These are phyloP conservation scores for Peromyscus californicus DNA, from an alignment of 2,113 vertebrate species.

Conservation along the genomic window DNA sequence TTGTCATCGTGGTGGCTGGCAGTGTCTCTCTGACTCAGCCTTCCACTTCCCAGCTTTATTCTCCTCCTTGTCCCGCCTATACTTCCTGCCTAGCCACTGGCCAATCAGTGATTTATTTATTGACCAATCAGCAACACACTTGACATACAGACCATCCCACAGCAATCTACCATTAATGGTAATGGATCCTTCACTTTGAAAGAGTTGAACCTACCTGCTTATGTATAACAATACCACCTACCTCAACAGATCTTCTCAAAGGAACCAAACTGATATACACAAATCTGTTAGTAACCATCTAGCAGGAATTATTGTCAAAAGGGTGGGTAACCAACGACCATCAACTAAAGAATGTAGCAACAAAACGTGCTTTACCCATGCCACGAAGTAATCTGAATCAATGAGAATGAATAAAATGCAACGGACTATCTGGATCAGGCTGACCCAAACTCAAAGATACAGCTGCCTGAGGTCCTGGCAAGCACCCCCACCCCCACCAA, in stretches of 20 bases:
- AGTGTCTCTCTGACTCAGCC: too few species aligned
- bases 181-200: background rate
- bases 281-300: background rate
- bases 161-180: background rate
- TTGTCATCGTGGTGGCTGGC: too few species aligned
- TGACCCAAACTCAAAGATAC: background rate
- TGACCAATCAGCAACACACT: too few species aligned
- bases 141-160: too few species aligned
- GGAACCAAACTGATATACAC: background rate
- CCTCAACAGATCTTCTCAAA: background rate
- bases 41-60: too few species aligned
- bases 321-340: background rate
- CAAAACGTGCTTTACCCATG: too few species aligned
- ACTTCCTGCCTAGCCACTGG: too few species aligned
- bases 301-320: background rate
- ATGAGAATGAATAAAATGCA: too few species aligned
- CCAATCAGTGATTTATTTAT: too few species aligned
- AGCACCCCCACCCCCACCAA: background rate
- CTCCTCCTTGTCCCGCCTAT: too few species aligned
- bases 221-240: too few species aligned
- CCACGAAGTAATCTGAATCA: background rate
- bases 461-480: background rate
- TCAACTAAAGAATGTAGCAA: background rate
- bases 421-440: background rate
- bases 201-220: background rate